These are phyloP conservation scores for Macaria liturata DNA, from an alignment of 2,888 invertebrate species.

Conservation along the genomic window DNA sequence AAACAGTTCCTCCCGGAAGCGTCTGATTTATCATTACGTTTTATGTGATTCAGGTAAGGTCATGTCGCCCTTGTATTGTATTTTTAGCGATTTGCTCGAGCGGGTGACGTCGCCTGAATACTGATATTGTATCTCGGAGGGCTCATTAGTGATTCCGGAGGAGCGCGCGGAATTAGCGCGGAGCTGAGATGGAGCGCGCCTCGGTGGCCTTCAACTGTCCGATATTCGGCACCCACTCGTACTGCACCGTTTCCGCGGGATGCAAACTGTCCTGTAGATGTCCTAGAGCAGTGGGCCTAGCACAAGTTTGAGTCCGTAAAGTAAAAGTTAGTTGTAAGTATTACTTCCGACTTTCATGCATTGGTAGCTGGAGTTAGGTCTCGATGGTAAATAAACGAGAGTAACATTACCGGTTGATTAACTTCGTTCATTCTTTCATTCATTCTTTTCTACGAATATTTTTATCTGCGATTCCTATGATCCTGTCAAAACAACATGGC, in stretches of 20 bases:
- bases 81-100: constrained; percentile 77
- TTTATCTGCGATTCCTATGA: no score
- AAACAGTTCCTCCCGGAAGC: constrained; percentile 52
- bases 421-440: no score
- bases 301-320: no score
- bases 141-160: constrained; percentile 69
- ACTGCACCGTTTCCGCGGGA: no score
- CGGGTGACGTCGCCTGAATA: constrained; percentile 59
- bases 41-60: constrained; percentile 71
- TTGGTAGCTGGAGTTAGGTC: no score
- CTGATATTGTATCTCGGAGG: constrained; percentile 54
- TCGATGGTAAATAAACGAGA: no score
- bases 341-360: no score
- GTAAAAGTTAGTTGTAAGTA: no score
- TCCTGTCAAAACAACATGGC: no score
- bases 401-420: no score
- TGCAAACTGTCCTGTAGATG: constrained; percentile 19
- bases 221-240: not conserved
- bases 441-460: no score
- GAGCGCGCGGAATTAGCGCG: constrained; percentile 76
- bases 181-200: constrained; percentile 62
- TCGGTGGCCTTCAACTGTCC: not conserved
- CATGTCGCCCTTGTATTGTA: constrained; percentile 69
- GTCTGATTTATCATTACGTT: constrained; percentile 49
- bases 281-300: constrained; percentile 21